phyloP scores from a whole-genome alignment of 1,140 invertebrate genomes.

The Zaprionus ornatus region DNA sequence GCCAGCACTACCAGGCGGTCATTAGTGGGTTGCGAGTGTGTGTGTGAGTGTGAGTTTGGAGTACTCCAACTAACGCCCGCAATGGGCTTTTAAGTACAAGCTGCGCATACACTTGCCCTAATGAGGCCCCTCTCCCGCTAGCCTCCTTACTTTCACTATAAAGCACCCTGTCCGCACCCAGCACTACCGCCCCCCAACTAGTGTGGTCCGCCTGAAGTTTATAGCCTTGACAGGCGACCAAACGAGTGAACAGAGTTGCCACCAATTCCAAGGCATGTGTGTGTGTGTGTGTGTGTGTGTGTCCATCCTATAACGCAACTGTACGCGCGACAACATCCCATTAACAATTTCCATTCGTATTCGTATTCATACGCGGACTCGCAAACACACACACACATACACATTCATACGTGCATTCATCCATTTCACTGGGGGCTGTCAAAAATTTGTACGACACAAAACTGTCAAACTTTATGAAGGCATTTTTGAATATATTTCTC shows the following conservation, averaged over 20 bases:
- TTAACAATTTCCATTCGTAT: constrained; percentile 35
- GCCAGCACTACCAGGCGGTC: background rate
- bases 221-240: constrained; percentile 52
- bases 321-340: constrained; percentile 18
- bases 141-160: background rate
- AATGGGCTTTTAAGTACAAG: constrained; percentile 58
- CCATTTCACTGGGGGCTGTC: constrained; percentile 52
- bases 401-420: constrained; percentile 33
- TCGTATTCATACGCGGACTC: background rate
- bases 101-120: background rate
- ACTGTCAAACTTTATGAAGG: constrained; percentile 61
- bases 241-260: constrained; percentile 40
- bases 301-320: constrained; percentile 17
- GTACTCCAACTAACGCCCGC: constrained; percentile 6
- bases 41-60: background rate
- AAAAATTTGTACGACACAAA: constrained; percentile 64
- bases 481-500: constrained; percentile 45
- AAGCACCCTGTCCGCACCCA: background rate
- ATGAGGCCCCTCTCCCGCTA: background rate
- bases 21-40: background rate
- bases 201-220: constrained; percentile 41
- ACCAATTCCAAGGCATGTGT: background rate
- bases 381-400: constrained; percentile 18
- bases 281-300: background rate
- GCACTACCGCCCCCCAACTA: background rate